Evolutionary conservation across 2,888 invertebrate genomes (phyloP).

Genomic region (Eristalinus aeneus): DNA sequence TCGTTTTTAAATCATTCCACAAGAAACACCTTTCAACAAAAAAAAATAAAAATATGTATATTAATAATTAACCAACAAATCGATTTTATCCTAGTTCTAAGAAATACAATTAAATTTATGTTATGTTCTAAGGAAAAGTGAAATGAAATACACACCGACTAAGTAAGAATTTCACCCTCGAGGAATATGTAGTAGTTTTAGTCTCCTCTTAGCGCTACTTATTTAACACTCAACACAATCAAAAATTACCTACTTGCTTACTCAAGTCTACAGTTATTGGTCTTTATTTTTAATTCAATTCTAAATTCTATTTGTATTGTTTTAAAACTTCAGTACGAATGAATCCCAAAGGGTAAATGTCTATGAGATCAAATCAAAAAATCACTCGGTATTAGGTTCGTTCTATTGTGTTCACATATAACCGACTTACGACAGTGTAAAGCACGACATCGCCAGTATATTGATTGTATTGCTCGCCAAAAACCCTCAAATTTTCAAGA

Average conservation of each 20-base stretch:
- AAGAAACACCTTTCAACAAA: background rate
- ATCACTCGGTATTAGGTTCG: constrained; percentile 59
- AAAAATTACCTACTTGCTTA: constrained; percentile 47
- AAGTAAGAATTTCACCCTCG: constrained; percentile 26
- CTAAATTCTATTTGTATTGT: constrained; percentile 47
- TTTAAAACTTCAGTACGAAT: constrained; percentile 49
- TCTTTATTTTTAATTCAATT: constrained; percentile 41
- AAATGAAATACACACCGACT: constrained; percentile 55
- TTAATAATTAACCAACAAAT: background rate
- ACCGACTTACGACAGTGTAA: constrained; percentile 80
- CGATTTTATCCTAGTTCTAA: background rate
- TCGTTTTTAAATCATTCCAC: too few species aligned
- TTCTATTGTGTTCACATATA: constrained; percentile 57
- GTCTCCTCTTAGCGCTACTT: constrained; percentile 34
- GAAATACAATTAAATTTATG: background rate
- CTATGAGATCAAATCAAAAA: constrained; percentile 36
- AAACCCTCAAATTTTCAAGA: constrained; percentile 78
- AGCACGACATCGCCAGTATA: constrained; percentile 81
- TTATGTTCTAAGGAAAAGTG: constrained; percentile 1
- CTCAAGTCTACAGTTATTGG: constrained; percentile 31
- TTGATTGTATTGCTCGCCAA: constrained; percentile 80
- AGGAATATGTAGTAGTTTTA: constrained; percentile 11
- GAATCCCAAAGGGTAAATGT: constrained; percentile 28
- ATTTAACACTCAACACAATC: constrained; percentile 31
- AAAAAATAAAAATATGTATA: background rate